Evolutionary conservation across 2,113 vertebrate genomes (phyloP), one percentile per base, ranked within the genome.

Genomic region (Petrocephalus microphthalmus): DNA sequence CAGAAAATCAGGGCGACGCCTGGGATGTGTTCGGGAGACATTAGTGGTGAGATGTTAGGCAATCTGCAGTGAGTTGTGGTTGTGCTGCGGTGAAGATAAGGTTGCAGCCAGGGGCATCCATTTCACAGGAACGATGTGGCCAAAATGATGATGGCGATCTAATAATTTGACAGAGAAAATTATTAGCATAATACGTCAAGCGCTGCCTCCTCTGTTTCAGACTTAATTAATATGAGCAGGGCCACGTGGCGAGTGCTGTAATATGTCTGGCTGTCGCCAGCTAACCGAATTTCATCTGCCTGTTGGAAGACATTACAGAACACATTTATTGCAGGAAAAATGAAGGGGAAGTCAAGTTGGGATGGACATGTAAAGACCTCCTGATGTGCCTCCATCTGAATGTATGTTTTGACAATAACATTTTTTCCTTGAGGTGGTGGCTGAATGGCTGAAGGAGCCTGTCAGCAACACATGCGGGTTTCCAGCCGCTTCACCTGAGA

Each of bases 161-260:
- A 74, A 89, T 85, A 78, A 85, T 88, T 84, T 85, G 83, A 89
- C 87, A 88, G 88, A 78, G 25, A 71, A 85, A 85, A 89, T 89
- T 74, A 89, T 85, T 86, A 74, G 84, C 83, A 89, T 89, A 71
- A 85, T 89, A 71, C 84, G 60, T 85, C 88, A 88, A 71, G 42
- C 11, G 78, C 87, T 52, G 83, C 29, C 82, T 88, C 82, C n/a
- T 54, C 64, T 74, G 84, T 53, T 85, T 89, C 29, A n/a, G 45
- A 86, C 74, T 51, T 89, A 85, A 89, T 89, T 89, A 89, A 86
- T 85, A 89, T 42, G 60, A 89, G 83, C 88, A 78, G 51, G 33
- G 88, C 60, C 19, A 85, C 29, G 42, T 53, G 11, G 22, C 52
- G 88, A n/a, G 7, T 52, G 20, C 19, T 49, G 54, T 88, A 22